Evolutionary conservation across 1,140 invertebrate species (phyloP).

Genomic region (Colletes latitarsis): DNA sequence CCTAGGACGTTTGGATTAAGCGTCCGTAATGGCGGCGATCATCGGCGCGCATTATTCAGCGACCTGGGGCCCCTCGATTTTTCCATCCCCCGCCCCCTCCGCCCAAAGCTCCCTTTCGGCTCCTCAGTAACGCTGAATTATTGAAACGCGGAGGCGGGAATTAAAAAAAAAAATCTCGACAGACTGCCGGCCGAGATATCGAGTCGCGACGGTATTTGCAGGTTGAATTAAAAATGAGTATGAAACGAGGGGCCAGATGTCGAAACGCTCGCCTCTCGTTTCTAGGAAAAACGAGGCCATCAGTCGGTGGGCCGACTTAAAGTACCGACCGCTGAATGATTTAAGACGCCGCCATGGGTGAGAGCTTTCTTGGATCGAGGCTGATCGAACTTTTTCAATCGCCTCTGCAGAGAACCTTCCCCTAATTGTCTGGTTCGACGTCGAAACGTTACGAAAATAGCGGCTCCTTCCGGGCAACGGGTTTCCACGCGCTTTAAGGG

Average conservation of each 20-base stretch:
- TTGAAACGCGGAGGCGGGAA: slow-evolving; percentile 74
- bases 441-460: no score
- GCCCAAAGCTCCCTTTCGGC: no score
- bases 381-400: slow-evolving; percentile 22
- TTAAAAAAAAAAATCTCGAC: slow-evolving; percentile 76
- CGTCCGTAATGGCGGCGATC: slow-evolving; percentile 74
- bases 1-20: slow-evolving; percentile 63
- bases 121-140: slow-evolving; percentile 73
- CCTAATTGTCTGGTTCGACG: not conserved
- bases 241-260: slow-evolving; percentile 69
- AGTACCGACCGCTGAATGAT: slow-evolving; percentile 72
- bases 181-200: slow-evolving; percentile 51
- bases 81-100: slow-evolving; percentile 47
- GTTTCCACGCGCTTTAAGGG: no score
- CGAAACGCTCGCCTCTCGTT: slow-evolving; percentile 37
- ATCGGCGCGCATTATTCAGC: slow-evolving; percentile 78
- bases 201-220: slow-evolving; percentile 73
- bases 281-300: slow-evolving; percentile 75
- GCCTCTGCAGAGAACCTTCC: no score
- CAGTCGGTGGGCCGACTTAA: slow-evolving; percentile 73
- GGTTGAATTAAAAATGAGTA: slow-evolving; percentile 80
- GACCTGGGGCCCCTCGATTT: slow-evolving; percentile 61
- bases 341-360: slow-evolving; percentile 56
- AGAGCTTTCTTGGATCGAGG: slow-evolving; percentile 4
- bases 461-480: no score